Evolutionary conservation across 2,888 invertebrate species (phyloP).

Genomic region (Himalopsyche japonica): DNA sequence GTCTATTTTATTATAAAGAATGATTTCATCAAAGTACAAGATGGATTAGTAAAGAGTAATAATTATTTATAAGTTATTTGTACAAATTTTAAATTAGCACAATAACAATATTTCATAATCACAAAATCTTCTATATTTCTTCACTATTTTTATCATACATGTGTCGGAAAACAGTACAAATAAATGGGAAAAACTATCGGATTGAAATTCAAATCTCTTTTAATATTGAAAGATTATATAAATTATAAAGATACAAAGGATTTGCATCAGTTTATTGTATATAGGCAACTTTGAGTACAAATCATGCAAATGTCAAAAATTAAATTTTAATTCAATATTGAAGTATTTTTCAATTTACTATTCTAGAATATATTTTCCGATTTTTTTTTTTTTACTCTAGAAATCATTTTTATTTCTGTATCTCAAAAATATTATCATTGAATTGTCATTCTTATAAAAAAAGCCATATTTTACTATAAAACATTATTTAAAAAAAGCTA

Average conservation of each 20-base stretch:
- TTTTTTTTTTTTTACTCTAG: no score
- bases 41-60: neutral
- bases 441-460: no score
- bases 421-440: no score
- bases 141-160: neutral
- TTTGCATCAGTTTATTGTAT: neutral
- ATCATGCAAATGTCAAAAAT: no score
- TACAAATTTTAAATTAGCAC: neutral
- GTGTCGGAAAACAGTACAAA: neutral
- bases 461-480: no score
- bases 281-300: no score
- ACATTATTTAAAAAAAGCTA: no score
- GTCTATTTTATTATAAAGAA: neutral
- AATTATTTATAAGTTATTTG: neutral
- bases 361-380: no score
- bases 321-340: no score
- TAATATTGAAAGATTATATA: neutral
- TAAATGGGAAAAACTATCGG: neutral
- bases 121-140: neutral
- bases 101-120: neutral
- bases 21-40: neutral
- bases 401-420: no score
- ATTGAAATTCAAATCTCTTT: neutral
- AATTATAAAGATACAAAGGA: neutral
- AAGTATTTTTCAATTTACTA: no score